Conservation (phyloP, 2,113 vertebrate genomes). For the Ochotona curzoniae region DNA sequence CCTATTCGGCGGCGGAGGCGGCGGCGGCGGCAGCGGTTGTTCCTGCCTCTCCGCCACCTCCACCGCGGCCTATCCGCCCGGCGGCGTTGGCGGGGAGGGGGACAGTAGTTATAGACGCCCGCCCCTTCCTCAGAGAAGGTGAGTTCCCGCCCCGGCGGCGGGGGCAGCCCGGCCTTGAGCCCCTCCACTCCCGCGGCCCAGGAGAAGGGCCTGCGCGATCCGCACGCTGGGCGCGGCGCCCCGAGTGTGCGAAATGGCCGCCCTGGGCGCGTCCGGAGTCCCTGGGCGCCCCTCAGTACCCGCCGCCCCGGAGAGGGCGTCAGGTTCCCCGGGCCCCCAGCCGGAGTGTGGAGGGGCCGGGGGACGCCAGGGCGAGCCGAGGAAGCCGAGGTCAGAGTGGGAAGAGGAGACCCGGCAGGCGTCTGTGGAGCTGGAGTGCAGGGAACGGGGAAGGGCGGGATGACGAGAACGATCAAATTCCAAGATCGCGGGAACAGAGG, state of each 20-base stretch:
- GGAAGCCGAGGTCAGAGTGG: neutral
- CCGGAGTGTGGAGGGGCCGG: neutral
- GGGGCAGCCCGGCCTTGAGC: conserved; percentile 71
- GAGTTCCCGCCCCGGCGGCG: conserved; percentile 80
- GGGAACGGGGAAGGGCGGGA: neutral
- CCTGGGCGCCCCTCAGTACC: neutral
- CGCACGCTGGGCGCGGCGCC: neutral
- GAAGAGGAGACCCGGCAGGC: neutral
- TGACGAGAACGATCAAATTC: neutral
- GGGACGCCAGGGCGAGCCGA: neutral
- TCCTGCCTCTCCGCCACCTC: conserved; percentile 75
- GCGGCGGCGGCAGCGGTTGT: conserved; percentile 65
- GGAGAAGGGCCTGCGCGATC: neutral
- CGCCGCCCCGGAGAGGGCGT: neutral
- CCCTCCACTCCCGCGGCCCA: conserved; percentile 23
- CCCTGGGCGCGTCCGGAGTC: neutral
- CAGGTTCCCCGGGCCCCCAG: neutral
- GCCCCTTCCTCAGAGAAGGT: conserved; percentile 81
- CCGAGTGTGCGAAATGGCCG: conserved; percentile 61
- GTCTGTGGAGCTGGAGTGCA: neutral
- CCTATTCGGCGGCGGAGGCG: conserved; percentile 76
- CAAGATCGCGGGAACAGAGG: neutral
- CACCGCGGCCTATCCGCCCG: conserved; percentile 58
- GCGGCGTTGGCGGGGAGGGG: conserved; percentile 80
- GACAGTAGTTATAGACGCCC: conserved; percentile 77